Evolutionary conservation across 1,140 invertebrate species (phyloP), one percentile per base, ranked within the genome.

Genomic region (Hydropsyche tenuis): DNA sequence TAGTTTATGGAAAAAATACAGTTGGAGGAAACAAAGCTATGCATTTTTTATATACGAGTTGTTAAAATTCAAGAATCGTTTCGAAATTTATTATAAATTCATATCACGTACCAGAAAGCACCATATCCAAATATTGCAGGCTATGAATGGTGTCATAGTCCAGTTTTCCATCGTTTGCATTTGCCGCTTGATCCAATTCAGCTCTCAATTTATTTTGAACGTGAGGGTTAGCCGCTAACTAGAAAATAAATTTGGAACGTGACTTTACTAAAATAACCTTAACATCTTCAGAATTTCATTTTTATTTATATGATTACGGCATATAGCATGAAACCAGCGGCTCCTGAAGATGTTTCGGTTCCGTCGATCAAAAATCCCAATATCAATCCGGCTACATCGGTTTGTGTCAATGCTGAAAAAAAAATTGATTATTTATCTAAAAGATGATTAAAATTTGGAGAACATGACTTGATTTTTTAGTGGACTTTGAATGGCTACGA

Each of bases 141-240:
- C 14, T 46, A 0, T 72, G 48, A 45, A 78, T 71, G 12, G 64
- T 48, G 12, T 78, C 76, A 62, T 51, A 78, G 11, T 72, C 16
- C 16, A 75, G 11, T 69, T 72, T 65, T 27, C 76, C 76, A 46
- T 46, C 23, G 37, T 75, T 60, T 42, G 45, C 56, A 20, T 51
- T 42, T 51, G 72, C 74, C 14, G 69, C 72, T 14, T 71, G 27
- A 12, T 75, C 30, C 20, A 78, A 20, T 30, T 75, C 72, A 25
- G 73, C 25, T 60, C 76, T 69, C 12, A 75, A 27, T 65, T 51
- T 72, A 2, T 45, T 45, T 72, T 78, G 76, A 0, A 78, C 62
- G 5, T 78, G n/a, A 53, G 73, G 74, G 74, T 78, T 73, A 37
- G 68, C 53, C n/a, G 76, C 76, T 56, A 78, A 25, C 76, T 74